phyloP scores from a whole-genome alignment of 2,113 vertebrate genomes.

The Arvicanthis niloticus region DNA sequence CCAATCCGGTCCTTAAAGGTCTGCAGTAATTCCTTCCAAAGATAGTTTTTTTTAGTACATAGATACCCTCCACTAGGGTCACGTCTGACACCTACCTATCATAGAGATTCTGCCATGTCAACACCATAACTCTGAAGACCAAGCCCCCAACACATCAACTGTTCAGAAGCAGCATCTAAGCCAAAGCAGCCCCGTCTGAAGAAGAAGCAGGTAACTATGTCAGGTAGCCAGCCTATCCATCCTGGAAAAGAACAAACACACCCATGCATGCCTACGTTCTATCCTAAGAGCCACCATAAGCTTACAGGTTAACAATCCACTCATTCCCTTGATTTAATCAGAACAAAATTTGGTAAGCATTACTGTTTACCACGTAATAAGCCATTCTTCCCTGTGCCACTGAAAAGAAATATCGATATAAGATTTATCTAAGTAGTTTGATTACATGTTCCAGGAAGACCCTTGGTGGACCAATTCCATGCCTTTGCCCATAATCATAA shows the following conservation, averaged over 20 bases:
- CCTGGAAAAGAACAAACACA: not conserved
- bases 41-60: not conserved
- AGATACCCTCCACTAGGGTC: not conserved
- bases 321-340: not conserved
- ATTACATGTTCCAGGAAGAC: constrained; percentile 20
- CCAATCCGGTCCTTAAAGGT: not conserved
- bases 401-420: not conserved
- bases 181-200: not conserved
- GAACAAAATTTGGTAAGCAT: constrained; percentile 30
- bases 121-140: not conserved
- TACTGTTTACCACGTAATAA: not conserved
- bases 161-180: not conserved
- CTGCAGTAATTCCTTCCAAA: not conserved
- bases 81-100: not conserved
- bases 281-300: not conserved
- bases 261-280: not conserved
- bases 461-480: not conserved
- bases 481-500: constrained; percentile 23
- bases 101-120: not conserved
- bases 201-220: not conserved
- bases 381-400: not conserved
- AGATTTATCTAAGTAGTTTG: constrained; percentile 34
- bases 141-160: not conserved
- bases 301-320: not conserved
- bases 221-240: not conserved